These are phyloP conservation scores for Escarpia spicata DNA, from an alignment of 2,888 invertebrate genomes.

Conservation along the genomic window DNA sequence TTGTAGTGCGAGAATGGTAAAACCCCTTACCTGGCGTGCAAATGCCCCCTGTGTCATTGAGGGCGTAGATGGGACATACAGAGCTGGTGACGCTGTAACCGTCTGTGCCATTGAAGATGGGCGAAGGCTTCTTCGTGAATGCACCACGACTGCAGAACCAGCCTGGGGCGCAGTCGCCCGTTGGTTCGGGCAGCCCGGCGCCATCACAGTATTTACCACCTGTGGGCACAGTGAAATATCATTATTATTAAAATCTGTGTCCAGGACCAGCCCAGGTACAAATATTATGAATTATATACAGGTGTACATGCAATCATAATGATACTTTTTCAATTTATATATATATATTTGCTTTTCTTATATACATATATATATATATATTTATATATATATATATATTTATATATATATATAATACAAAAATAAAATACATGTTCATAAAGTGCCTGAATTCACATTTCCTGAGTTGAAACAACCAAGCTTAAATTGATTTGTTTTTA, in stretches of 20 bases:
- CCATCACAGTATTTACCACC: slow-evolving; percentile 59
- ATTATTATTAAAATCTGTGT: background rate
- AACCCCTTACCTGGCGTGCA: slow-evolving; percentile 55
- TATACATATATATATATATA: no score
- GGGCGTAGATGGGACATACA: slow-evolving; percentile 58
- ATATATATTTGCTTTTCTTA: no score
- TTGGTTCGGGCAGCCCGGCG: slow-evolving; percentile 55
- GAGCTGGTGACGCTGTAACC: slow-evolving; percentile 45
- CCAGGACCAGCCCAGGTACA: no score
- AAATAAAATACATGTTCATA: no score
- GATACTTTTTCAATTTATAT: no score
- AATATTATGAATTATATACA: no score
- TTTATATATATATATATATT: no score
- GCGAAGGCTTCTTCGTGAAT: slow-evolving; percentile 52
- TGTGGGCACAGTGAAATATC: slow-evolving; percentile 36
- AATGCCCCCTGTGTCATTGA: slow-evolving; percentile 58
- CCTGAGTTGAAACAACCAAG: no score
- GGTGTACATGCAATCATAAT: no score
- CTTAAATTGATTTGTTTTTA: background rate
- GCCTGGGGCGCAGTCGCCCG: slow-evolving; percentile 56
- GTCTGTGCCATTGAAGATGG: slow-evolving; percentile 46
- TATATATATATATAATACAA: no score
- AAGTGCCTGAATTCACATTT: no score
- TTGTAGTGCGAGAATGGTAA: background rate
- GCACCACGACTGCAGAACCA: slow-evolving; percentile 62